A percentile compares a stretch with the other conserved stretches of the same genome.
phyloP scores from a whole-genome alignment of 1,140 invertebrate genomes.

The Achroia grisella region DNA sequence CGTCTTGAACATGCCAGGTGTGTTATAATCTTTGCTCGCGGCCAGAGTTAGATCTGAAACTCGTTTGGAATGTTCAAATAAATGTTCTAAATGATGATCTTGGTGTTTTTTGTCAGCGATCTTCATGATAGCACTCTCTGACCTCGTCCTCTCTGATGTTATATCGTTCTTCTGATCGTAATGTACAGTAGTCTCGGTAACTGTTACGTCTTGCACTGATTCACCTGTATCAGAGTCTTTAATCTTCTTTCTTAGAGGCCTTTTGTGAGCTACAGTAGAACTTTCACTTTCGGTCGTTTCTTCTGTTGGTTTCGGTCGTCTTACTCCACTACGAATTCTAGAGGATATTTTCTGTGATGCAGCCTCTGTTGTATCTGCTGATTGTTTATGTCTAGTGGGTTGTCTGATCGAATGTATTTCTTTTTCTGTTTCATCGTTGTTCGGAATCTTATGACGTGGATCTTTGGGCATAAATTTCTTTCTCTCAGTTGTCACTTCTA shows the following conservation, averaged over 20 bases:
- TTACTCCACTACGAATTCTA: constrained; percentile 46
- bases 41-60: constrained; percentile 76
- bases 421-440: constrained; percentile 37
- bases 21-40: constrained; percentile 75
- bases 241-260: constrained; percentile 51
- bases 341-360: constrained; percentile 53
- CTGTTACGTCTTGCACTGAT: constrained; percentile 52
- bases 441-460: constrained; percentile 52
- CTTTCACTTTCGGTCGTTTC: constrained; percentile 41
- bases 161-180: constrained; percentile 47
- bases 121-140: constrained; percentile 74
- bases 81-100: constrained; percentile 46
- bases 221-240: constrained; percentile 55
- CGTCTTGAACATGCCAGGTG: constrained; percentile 74
- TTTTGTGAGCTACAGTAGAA: constrained; percentile 33
- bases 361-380: constrained; percentile 26
- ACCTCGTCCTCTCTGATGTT: constrained; percentile 62
- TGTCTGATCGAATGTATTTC: constrained; percentile 36
- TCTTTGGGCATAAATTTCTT: constrained; percentile 70
- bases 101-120: constrained; percentile 65
- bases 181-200: constrained; percentile 40
- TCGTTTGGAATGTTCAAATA: constrained; percentile 72
- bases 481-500: constrained; percentile 59
- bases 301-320: constrained; percentile 46
- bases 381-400: constrained; percentile 30